These are phyloP conservation scores for Jaculus jaculus DNA, from an alignment of 2,113 vertebrate species.

Conservation along the genomic window DNA sequence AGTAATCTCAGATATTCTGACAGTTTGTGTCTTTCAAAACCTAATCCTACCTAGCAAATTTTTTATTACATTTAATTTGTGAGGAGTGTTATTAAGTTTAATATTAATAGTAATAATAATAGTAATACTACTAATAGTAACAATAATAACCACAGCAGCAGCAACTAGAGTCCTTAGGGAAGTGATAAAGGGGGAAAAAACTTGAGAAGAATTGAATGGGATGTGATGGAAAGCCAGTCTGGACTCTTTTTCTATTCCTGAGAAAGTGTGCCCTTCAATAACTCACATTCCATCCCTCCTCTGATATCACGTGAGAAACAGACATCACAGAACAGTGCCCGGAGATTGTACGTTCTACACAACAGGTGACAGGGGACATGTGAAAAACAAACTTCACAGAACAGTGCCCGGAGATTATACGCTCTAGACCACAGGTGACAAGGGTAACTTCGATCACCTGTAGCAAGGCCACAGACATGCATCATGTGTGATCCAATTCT, in stretches of 20 bases:
- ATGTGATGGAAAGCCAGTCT: neutral
- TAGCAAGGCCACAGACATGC: neutral
- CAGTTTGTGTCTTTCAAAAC: neutral
- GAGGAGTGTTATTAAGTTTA: too few species aligned
- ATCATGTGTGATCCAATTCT: neutral
- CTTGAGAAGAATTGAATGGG: neutral
- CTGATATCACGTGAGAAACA: neutral
- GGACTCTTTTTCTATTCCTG: conserved; percentile 2
- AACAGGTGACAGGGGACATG: rapidly evolving
- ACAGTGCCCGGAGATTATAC: neutral
- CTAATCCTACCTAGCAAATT: neutral
- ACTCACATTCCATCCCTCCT: neutral
- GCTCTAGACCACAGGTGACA: neutral
- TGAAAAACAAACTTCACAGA: neutral
- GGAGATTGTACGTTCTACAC: neutral
- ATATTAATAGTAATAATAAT: too few species aligned
- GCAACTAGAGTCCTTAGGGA: neutral
- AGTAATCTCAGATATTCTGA: neutral
- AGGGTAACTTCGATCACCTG: neutral
- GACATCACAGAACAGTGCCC: neutral
- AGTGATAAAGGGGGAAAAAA: neutral
- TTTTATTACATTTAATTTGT: neutral
- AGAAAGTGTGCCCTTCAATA: neutral
- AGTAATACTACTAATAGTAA: too few species aligned
- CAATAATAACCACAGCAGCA: too few species aligned